Base-by-base conservation (phyloP, 2,888 invertebrate genomes). In the Scrobipalpa atriplicella region DNA sequence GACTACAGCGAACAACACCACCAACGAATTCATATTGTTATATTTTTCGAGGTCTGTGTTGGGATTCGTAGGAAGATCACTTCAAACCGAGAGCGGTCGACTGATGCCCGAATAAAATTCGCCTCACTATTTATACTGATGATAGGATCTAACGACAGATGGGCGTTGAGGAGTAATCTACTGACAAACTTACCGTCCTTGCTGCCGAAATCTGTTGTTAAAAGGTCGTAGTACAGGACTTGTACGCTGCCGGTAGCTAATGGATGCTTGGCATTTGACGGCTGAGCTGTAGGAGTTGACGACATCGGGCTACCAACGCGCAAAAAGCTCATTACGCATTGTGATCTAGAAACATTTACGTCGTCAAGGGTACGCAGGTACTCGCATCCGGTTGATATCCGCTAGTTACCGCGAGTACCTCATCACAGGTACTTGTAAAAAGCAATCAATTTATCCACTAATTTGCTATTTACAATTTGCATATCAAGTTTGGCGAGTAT, bases 1-100 rank as follows among this genome's bases (percentile, higher is more conserved):
- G 64, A 88, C 72, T 64, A 85, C 75, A 74, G 83, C 84, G 75
- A 84, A 81, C 75, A 90, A 87, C 86, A 90, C 89, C 88, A 90
- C 86, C 87, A 90, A 75, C 78, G 83, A 82, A 78, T 74, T 88
- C 90, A 91, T 90, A 61, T 41, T 41, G 8, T 41, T 9, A 3
- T 3, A 9, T 8, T 65, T 78, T 13, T 29, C 51, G 83, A 83
- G 80, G 80, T 84, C 82, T 87, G 87, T 87, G 85, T 89, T 85
- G 86, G 85, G 82, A 74, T 73, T 69, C 74, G 76, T 75, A 79
- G 73, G 73, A 84, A 79, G 85, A 88, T 85, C 86, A 85, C 88
- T 87, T 86, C 86, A 72, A 73, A 84, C 85, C 80, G 73, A 72
- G 18, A 67, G 70, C 73, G 79, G 83, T 70, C 78, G 85, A 87